A percentile compares a stretch with the other conserved stretches of the same genome.
Evolutionary conservation across 2,113 vertebrate species (phyloP).

Genomic region (Gavialis gangeticus): DNA sequence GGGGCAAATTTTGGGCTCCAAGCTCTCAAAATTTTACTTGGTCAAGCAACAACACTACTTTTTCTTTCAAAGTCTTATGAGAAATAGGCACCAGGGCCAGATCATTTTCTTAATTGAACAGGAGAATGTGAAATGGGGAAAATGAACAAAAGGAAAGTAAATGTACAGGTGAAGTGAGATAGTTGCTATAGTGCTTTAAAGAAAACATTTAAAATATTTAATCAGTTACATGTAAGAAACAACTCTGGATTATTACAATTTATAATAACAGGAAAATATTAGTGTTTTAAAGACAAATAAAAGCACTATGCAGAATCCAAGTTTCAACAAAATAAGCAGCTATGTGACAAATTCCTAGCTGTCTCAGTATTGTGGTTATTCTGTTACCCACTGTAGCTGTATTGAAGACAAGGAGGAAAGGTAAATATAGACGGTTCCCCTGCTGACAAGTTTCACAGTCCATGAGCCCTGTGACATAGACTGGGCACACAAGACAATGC

Average conservation of each 20-base stretch:
- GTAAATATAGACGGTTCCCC: too few species aligned
- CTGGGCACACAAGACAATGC: too few species aligned
- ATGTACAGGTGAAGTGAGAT: background rate
- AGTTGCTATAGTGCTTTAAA: background rate
- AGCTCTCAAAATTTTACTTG: background rate
- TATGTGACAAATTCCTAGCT: too few species aligned
- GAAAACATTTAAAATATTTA: background rate
- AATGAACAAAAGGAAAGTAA: background rate
- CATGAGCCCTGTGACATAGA: too few species aligned
- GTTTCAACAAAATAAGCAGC: background rate
- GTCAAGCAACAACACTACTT: background rate
- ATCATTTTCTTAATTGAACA: background rate
- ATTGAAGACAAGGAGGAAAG: too few species aligned
- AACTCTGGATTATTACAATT: background rate
- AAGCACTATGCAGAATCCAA: background rate
- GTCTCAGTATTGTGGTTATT: too few species aligned
- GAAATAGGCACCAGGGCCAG: background rate
- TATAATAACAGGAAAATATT: background rate
- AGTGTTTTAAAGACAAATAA: background rate
- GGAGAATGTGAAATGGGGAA: background rate
- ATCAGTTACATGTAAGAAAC: background rate
- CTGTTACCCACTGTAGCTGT: too few species aligned
- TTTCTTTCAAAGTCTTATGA: background rate
- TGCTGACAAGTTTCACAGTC: too few species aligned
- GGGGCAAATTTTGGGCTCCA: background rate